A percentile compares a stretch with the other conserved stretches of the same genome.
Conservation (phyloP, 1,140 invertebrate genomes). For the Euwallacea fornicatus region DNA sequence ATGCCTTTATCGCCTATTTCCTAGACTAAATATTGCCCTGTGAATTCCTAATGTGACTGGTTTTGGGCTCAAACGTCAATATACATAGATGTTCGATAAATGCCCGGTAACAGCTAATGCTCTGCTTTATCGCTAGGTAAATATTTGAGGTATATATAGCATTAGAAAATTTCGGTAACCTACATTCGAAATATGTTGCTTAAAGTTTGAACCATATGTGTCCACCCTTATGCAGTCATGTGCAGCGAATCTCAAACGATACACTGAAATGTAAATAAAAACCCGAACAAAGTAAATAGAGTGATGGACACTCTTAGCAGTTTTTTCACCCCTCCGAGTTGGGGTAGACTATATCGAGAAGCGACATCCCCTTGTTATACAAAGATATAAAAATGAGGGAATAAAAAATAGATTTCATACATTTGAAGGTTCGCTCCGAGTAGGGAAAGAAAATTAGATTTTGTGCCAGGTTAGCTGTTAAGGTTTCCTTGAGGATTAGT, state of each 20-base stretch:
- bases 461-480: constrained; percentile 30
- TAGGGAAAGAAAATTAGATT: constrained; percentile 26
- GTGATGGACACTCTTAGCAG: neutral
- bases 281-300: neutral
- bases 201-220: too few species aligned
- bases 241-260: neutral
- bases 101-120: too few species aligned
- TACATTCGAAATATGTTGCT: too few species aligned
- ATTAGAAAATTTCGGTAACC: too few species aligned
- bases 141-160: too few species aligned
- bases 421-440: constrained; percentile 19
- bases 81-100: neutral
- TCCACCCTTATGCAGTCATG: too few species aligned
- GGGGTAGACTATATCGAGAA: neutral
- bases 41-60: constrained; percentile 13
- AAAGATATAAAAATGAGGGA: constrained; percentile 13
- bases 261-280: neutral
- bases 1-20: constrained; percentile 35
- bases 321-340: neutral
- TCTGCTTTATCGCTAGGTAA: too few species aligned
- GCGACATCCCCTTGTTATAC: constrained; percentile 14
- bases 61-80: too few species aligned
- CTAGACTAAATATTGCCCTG: constrained; percentile 26
- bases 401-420: constrained; percentile 31
- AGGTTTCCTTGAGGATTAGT: constrained; percentile 21